These are phyloP conservation scores for Elaphurus davidianus DNA, from an alignment of 2,113 vertebrate genomes.

Conservation along the genomic window DNA sequence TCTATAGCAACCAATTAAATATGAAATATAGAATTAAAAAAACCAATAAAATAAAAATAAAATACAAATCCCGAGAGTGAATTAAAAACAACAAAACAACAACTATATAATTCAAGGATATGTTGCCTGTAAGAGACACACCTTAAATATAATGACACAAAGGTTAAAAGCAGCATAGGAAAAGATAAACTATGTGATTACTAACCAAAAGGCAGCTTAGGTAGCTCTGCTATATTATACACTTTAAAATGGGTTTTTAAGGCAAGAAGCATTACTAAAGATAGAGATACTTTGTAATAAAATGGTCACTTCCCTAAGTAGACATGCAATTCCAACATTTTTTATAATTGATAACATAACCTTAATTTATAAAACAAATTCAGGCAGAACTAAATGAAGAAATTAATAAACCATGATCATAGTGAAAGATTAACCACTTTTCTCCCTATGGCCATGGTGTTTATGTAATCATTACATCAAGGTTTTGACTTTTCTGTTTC, in stretches of 20 bases:
- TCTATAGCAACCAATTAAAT: neutral
- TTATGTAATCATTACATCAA: neutral
- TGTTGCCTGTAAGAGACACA: neutral
- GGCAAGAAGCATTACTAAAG: neutral
- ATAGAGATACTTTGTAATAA: neutral
- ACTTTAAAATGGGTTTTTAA: neutral
- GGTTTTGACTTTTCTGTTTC: neutral
- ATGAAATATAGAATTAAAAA: neutral
- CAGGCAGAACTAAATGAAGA: neutral
- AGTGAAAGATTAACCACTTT: neutral
- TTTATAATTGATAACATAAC: neutral
- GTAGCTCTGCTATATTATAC: neutral
- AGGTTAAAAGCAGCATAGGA: neutral
- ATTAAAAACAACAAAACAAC: neutral
- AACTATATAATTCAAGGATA: neutral
- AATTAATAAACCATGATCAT: neutral
- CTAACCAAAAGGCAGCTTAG: neutral
- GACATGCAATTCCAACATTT: neutral
- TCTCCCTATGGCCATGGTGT: neutral
- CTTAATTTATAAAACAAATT: neutral
- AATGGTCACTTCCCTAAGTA: neutral
- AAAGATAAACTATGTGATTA: neutral
- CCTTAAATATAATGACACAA: neutral
- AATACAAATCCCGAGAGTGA: neutral
- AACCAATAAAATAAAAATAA: neutral